Percentiles rank a stretch among this genome's conserved stretches.
phyloP scores from a whole-genome alignment of 2,888 invertebrate genomes.

The Melieria picta region DNA sequence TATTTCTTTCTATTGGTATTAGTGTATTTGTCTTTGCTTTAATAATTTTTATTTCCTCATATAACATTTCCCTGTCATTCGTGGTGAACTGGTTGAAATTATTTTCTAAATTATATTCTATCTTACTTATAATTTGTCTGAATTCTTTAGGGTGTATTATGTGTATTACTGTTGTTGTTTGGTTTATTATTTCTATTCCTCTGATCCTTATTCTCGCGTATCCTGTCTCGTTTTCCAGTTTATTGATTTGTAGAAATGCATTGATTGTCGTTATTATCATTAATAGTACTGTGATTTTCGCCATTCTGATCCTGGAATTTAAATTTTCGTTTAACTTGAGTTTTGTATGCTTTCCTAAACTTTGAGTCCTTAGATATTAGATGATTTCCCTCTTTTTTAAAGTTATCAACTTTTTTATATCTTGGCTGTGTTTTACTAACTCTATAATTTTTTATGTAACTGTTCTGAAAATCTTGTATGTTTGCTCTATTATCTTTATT shows the following conservation, averaged over 20 bases:
- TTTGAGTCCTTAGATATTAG: conserved; percentile 20
- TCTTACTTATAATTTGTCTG: not conserved
- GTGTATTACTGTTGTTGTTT: conserved; percentile 9
- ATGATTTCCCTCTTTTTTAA: conserved; percentile 5
- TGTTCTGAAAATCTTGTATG: not conserved
- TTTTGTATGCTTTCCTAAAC: conserved; percentile 22
- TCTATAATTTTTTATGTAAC: conserved; percentile 18
- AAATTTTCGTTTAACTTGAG: conserved; percentile 23
- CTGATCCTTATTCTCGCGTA: conserved; percentile 1
- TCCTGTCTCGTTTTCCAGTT: conserved; percentile 8
- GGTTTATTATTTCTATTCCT: not conserved
- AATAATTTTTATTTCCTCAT: conserved; percentile 7
- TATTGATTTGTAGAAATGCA: conserved; percentile 13
- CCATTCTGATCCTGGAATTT: conserved; percentile 11
- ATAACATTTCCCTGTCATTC: conserved; percentile 1
- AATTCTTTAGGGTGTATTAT: conserved; percentile 7
- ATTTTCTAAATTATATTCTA: conserved; percentile 4
- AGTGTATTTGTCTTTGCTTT: conserved; percentile 12
- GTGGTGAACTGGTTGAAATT: conserved; percentile 13
- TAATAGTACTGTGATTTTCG: conserved; percentile 13
- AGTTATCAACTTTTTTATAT: conserved; percentile 18
- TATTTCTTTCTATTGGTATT: conserved; percentile 16
- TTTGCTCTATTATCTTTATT: too few species aligned
- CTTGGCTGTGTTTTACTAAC: conserved; percentile 19
- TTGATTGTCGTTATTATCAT: not conserved